Evolutionary conservation across 2,113 vertebrate species (phyloP), one percentile per base, ranked within the genome.

Genomic region (Daboia siamensis): DNA sequence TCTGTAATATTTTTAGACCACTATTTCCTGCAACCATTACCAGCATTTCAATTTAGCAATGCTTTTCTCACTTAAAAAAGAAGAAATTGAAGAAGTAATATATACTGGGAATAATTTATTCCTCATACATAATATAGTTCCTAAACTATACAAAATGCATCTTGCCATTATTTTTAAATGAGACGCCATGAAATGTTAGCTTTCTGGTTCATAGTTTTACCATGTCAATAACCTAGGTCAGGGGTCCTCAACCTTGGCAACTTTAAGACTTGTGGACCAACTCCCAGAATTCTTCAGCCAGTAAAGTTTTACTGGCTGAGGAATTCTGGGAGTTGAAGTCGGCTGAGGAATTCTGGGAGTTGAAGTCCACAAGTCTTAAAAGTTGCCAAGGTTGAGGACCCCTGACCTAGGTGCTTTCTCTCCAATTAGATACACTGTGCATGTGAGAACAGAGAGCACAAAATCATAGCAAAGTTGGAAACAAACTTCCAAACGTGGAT

Each of bases 131-230:
- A 80, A 80, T 44, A 80, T 80, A 33, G 5, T 39, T 74, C 69
- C 15, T 74, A 74, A 33, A 74, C 3, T 20, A 20, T 56, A 20
- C 10, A 8, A 59, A 46, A 61, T 20, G 69, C 39, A 74, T 26
- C 7, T 48, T 89, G 10, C 55, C 6, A 21, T 90, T 51, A 54
- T 74, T 86, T 59, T 48, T 57, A 86, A 56, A 61, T 13, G 44
- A 88, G 39, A 74, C 23, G n/a, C 13, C 52, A 51, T 52, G 12
- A 26, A 87, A 88, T 64, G 8, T 93, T 48, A 86, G n/a, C 9
- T 11, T n/a, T 84, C 92, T n/a, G 87, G 20, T 17, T 69, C 87
- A 89, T 89, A 85, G 29, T 92, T 96, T 46, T n/a, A 80, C 17
- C 17, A 48, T 52, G 90, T 46, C 29, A 1, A 91, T 57, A 39